Evolutionary conservation across 2,888 invertebrate genomes (phyloP).

Genomic region (Stratiomys singularior): DNA sequence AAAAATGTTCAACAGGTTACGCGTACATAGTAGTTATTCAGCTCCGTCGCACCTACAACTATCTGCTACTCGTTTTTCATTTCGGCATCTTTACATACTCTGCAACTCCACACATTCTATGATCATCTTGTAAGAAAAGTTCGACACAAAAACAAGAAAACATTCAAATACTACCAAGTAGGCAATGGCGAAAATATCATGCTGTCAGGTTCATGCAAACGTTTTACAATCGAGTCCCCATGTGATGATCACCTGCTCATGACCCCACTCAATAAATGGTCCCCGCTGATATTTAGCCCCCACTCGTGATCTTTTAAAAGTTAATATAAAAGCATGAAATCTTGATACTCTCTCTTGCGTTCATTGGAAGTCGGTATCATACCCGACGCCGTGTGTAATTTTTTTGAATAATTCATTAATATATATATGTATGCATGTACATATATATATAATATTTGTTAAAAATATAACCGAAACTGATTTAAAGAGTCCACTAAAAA

Average conservation of each 20-base stretch:
- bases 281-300: slow-evolving; percentile 52
- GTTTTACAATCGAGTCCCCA: neutral
- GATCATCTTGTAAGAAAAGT: neutral
- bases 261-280: slow-evolving; percentile 47
- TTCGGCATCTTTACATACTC: slow-evolving; percentile 4
- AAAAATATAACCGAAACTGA: slow-evolving; percentile 25
- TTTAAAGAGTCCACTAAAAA: slow-evolving; percentile 31
- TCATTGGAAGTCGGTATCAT: slow-evolving; percentile 57
- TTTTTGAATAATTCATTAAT: slow-evolving; percentile 36
- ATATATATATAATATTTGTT: slow-evolving; percentile 46
- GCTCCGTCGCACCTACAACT: slow-evolving; percentile 13
- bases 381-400: slow-evolving; percentile 55
- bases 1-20: neutral
- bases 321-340: slow-evolving; percentile 58
- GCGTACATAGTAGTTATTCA: neutral
- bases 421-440: neutral
- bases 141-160: neutral
- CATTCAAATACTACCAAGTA: no score
- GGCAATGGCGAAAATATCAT: neutral
- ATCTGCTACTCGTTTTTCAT: neutral
- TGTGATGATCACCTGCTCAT: slow-evolving; percentile 3
- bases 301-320: slow-evolving; percentile 53
- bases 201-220: slow-evolving; percentile 39
- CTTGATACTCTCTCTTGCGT: slow-evolving; percentile 58
- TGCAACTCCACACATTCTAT: neutral